Evolutionary conservation across 2,888 invertebrate genomes (phyloP).

Genomic region (Ptycholaimellus sp.): DNA sequence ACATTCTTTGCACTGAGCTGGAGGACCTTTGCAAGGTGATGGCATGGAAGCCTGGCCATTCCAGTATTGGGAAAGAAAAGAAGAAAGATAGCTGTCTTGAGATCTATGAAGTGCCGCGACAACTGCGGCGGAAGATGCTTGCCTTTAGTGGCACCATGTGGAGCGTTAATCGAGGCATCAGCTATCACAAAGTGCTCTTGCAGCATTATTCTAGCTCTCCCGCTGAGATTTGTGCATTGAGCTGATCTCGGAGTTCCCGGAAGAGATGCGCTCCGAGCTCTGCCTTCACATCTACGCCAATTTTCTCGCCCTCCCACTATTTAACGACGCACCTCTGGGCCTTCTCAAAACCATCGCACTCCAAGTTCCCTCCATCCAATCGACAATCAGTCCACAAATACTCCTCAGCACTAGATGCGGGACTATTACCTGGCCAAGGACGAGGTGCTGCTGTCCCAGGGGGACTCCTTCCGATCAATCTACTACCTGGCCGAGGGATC

Average conservation of each 20-base stretch:
- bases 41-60: not conserved
- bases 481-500: too few species aligned
- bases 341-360: too few species aligned
- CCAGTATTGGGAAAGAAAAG: too few species aligned
- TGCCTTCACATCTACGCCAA: slow-evolving; percentile 83
- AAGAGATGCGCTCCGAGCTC: slow-evolving; percentile 76
- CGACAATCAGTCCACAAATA: too few species aligned
- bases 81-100: too few species aligned
- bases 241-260: slow-evolving; percentile 83
- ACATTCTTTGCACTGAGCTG: slow-evolving; percentile 74
- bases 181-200: slow-evolving; percentile 57
- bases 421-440: too few species aligned
- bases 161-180: slow-evolving; percentile 88
- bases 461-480: too few species aligned
- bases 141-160: slow-evolving; percentile 95
- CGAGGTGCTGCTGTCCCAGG: too few species aligned
- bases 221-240: slow-evolving; percentile 31
- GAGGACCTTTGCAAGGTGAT: slow-evolving; percentile 40
- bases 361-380: too few species aligned
- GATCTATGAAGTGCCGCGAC: slow-evolving; percentile 78
- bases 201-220: not conserved
- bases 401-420: too few species aligned
- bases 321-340: too few species aligned
- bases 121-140: slow-evolving; percentile 76
- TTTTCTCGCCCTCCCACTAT: slow-evolving; percentile 72